Conservation (phyloP, 2,888 invertebrate genomes). For the Cyaniris semiargus region DNA sequence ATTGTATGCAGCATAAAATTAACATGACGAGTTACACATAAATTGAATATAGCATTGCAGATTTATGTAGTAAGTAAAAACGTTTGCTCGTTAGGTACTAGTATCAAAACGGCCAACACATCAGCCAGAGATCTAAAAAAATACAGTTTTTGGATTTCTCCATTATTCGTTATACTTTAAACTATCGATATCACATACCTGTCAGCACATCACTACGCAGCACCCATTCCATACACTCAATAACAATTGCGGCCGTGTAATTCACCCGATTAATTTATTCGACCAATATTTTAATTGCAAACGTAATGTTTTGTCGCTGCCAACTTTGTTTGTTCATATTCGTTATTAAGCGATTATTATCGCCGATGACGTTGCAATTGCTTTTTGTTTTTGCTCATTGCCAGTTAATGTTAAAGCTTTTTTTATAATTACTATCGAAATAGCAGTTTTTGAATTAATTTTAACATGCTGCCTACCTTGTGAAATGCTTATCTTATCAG, state of each 20-base stretch:
- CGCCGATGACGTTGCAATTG: slow-evolving; percentile 3
- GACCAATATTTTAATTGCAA: slow-evolving; percentile 54
- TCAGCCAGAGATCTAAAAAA: no score
- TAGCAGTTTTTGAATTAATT: background rate
- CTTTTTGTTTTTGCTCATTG: background rate
- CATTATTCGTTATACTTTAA: background rate
- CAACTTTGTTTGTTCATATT: slow-evolving; percentile 40
- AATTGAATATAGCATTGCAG: no score
- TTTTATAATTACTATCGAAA: background rate
- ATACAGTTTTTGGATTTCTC: background rate
- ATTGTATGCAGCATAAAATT: no score
- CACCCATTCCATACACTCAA: slow-evolving; percentile 50
- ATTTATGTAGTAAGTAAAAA: no score
- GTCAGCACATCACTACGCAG: slow-evolving; percentile 39
- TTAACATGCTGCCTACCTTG: background rate
- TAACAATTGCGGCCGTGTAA: slow-evolving; percentile 53
- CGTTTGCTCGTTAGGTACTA: no score
- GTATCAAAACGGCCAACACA: no score
- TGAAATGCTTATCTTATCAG: background rate
- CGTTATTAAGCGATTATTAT: slow-evolving; percentile 35
- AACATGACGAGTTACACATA: no score
- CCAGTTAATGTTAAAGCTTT: background rate
- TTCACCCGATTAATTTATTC: slow-evolving; percentile 60
- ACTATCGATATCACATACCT: slow-evolving; percentile 34
- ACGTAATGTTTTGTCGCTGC: slow-evolving; percentile 45